Evolutionary conservation across 2,888 invertebrate species (phyloP), one percentile per base, ranked within the genome.

Genomic region (Thumatha senex): DNA sequence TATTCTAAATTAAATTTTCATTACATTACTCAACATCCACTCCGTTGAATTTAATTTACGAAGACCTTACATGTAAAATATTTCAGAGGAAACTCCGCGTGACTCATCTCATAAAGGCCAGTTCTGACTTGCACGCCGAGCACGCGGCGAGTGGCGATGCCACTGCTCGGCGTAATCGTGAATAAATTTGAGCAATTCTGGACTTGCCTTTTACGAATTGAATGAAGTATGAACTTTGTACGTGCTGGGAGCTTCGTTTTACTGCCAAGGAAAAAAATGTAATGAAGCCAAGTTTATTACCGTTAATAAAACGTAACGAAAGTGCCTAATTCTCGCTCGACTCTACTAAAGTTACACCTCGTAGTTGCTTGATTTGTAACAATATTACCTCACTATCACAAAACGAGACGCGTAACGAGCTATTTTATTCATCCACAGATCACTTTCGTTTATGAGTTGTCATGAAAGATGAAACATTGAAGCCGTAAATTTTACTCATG

Each of bases 101-200:
- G 44, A 54, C 49, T 59, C 54, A 51, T 57, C 54, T 53, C 56
- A 68, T 63, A 60, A 70, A 71, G 71, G 60, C 56, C 47, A 54
- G 56, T 60, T 57, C 63, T 56, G 54, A 71, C 58, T 56, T 61
- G 60, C 50, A 65, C 62, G 30, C 61, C 48, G 53, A 63, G 59
- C 56, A 63, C 61, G 65, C 55, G 54, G 50, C 47, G 48, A 4
- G 12, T 30, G 11, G 50, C 7, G 0, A 4, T 31, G 31, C 15
- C 50, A 5, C 1, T 9, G 31, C n/a, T 49, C 47, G 46, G 50
- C 58, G 49, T 63, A 55, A 71, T 74, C 74, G 77, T 82, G 80
- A 82, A 81, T 82, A 84, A 83, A 84, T 82, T 79, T 78, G 45
- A 70, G 74, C 77, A 78, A 83, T 83, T 71, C 77, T 70, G 68